Conservation (phyloP, 2,797 vertebrate genomes). For the Halcyon badia region DNA sequence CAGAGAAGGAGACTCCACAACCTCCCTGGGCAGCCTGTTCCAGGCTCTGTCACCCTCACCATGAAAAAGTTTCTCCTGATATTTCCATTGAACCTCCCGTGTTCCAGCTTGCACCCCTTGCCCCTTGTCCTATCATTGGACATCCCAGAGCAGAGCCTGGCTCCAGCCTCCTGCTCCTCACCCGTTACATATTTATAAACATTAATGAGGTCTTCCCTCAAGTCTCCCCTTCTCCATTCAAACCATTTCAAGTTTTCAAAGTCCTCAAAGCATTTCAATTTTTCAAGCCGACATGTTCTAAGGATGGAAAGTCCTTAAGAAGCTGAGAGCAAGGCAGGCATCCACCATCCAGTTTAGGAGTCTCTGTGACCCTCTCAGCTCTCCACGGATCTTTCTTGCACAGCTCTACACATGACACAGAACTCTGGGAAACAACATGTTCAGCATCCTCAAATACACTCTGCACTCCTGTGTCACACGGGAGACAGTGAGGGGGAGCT, state of each 20-base stretch:
- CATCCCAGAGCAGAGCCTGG: too few species aligned
- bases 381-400: neutral
- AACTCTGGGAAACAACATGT: neutral
- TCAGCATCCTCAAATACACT: neutral
- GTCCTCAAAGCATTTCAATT: neutral
- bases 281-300: accelerated
- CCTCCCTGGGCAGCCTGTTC: too few species aligned
- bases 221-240: too few species aligned
- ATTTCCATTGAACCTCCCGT: too few species aligned
- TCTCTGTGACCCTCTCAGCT: neutral
- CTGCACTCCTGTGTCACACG: accelerated
- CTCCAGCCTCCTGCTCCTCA: too few species aligned
- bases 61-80: too few species aligned
- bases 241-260: neutral
- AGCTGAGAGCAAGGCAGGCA: neutral
- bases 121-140: too few species aligned
- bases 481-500: neutral
- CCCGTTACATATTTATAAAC: too few species aligned
- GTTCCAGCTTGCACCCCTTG: too few species aligned
- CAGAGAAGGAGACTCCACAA: too few species aligned
- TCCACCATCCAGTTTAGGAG: neutral
- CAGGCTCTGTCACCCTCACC: too few species aligned
- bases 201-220: too few species aligned
- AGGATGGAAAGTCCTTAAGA: neutral
- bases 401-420: accelerated